A percentile compares a stretch with the other conserved stretches of the same genome.
phyloP scores from a whole-genome alignment of 2,797 vertebrate species.

The Ciconia nigra region DNA sequence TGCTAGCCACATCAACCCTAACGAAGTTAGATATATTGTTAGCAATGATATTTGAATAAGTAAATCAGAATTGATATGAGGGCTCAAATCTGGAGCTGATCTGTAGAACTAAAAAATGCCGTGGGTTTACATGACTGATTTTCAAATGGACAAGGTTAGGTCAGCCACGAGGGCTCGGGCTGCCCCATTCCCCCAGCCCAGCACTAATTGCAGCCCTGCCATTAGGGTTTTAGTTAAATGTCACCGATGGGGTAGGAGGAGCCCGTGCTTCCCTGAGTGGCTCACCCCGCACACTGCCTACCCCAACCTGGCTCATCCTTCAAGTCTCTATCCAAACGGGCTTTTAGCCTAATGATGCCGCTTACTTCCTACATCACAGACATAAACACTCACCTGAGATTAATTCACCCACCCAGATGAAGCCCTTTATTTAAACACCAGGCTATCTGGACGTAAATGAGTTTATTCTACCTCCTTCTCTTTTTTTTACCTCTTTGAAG shows the following conservation, averaged over 20 bases:
- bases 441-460: not conserved
- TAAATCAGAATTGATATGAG: not conserved
- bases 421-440: not conserved
- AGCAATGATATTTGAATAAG: not conserved
- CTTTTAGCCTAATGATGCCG: fast-evolving
- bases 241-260: not conserved
- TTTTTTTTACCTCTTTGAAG: not conserved
- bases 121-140: not conserved
- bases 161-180: not conserved
- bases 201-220: not conserved
- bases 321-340: not conserved
- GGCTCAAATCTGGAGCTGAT: not conserved
- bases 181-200: not conserved
- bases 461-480: not conserved
- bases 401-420: not conserved
- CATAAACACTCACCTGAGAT: not conserved
- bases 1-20: not conserved
- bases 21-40: not conserved
- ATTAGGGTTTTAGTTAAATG: not conserved
- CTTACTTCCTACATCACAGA: not conserved
- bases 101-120: not conserved
- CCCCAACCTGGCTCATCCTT: not conserved
- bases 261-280: not conserved
- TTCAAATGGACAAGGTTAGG: not conserved
- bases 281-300: not conserved